Evolutionary conservation across 2,888 invertebrate species (phyloP).

Genomic region (Aleiodes alternator): DNA sequence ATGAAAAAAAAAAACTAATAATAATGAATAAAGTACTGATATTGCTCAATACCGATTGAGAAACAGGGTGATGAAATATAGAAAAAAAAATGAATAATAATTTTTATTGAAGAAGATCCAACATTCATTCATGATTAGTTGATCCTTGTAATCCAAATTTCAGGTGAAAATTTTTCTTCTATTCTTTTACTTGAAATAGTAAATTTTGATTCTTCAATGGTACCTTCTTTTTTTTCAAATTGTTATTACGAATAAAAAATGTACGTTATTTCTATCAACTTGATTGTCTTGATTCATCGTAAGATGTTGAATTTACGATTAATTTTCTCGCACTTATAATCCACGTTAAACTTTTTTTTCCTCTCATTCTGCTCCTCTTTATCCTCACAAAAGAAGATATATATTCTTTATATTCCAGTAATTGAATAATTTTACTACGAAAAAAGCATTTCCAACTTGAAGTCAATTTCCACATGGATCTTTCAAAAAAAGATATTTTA

Average conservation of each 20-base stretch:
- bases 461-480: slow-evolving; percentile 20
- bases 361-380: no score
- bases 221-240: no score
- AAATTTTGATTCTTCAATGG: no score
- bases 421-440: not conserved
- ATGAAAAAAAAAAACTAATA: no score
- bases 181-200: no score
- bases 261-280: no score
- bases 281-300: no score
- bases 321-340: no score
- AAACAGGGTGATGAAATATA: slow-evolving; percentile 32
- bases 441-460: not conserved
- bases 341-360: no score
- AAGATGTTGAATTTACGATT: no score
- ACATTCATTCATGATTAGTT: not conserved
- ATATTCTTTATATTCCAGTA: not conserved
- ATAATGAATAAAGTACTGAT: slow-evolving; percentile 18
- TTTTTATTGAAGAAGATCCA: slow-evolving; percentile 5
- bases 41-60: slow-evolving; percentile 33
- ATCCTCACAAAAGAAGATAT: no score
- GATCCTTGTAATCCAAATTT: not conserved
- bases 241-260: no score
- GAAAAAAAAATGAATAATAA: not conserved
- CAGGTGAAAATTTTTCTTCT: not conserved
- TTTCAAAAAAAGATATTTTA: not conserved